Evolutionary conservation across 2,113 vertebrate species (phyloP).

Genomic region (Geococcyx californianus): DNA sequence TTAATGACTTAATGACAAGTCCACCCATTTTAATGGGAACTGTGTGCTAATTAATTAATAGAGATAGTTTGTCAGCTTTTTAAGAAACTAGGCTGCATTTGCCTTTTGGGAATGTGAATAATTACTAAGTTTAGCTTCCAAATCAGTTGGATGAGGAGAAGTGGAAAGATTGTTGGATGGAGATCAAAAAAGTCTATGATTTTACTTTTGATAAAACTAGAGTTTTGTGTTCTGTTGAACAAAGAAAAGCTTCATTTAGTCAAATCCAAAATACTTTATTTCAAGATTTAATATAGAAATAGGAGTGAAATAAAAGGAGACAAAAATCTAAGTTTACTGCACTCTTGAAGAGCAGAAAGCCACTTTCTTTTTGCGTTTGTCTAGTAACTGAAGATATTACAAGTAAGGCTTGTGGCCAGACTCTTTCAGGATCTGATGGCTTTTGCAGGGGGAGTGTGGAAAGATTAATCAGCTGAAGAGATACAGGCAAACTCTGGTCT

Average conservation of each 20-base stretch:
- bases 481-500: neutral
- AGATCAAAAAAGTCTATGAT: neutral
- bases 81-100: conserved; percentile 5
- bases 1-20: conserved; percentile 39
- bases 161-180: neutral
- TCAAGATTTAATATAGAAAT: neutral
- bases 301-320: neutral
- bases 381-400: neutral
- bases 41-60: conserved; percentile 30
- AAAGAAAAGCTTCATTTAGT: neutral
- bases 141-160: neutral
- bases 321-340: neutral
- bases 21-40: conserved; percentile 17
- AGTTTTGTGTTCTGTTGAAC: neutral
- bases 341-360: neutral
- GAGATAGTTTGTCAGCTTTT: conserved; percentile 22
- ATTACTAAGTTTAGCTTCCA: conserved; percentile 15
- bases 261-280: neutral
- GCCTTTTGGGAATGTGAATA: neutral
- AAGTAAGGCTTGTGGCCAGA: neutral
- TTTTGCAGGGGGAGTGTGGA: neutral
- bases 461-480: neutral
- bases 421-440: neutral
- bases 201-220: neutral
- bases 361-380: neutral